A percentile compares a stretch with the other conserved stretches of the same genome.
Evolutionary conservation across 2,797 vertebrate genomes (phyloP).

Genomic region (Oryzias sinensis): DNA sequence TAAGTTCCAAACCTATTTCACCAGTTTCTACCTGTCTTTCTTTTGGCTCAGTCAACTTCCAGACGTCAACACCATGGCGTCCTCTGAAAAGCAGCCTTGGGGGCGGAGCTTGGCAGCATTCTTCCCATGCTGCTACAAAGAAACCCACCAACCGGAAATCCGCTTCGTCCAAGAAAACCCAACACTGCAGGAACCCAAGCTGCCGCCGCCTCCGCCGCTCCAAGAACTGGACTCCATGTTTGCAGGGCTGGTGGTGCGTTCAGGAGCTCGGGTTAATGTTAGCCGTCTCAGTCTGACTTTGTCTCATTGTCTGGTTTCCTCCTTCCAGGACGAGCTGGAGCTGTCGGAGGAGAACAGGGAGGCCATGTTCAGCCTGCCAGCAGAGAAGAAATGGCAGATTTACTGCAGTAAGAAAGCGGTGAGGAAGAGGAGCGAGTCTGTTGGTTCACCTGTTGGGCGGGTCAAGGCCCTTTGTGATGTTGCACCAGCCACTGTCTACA

Average conservation of each 20-base stretch:
- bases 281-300: not conserved
- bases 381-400: conserved; percentile 96
- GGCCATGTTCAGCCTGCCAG: conserved; percentile 92
- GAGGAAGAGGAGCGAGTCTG: conserved; percentile 38
- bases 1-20: not conserved
- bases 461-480: no score
- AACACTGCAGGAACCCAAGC: conserved; percentile 81
- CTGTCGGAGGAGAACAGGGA: conserved; percentile 90
- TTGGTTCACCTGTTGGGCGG: no score
- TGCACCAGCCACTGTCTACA: no score
- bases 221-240: conserved; percentile 92
- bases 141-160: conserved; percentile 88
- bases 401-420: conserved; percentile 96
- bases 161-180: conserved; percentile 84
- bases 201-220: conserved; percentile 81
- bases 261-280: not conserved
- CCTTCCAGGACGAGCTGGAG: conserved; percentile 89
- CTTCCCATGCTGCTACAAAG: conserved; percentile 90
- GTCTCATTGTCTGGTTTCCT: not conserved
- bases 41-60: not conserved
- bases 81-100: conserved; percentile 67
- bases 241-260: conserved; percentile 90
- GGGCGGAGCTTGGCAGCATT: conserved; percentile 78
- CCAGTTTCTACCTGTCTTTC: not conserved
- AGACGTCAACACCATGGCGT: conserved; percentile 77